Evolutionary conservation across 2,113 vertebrate genomes (phyloP).

Genomic region (Pedetes capensis): DNA sequence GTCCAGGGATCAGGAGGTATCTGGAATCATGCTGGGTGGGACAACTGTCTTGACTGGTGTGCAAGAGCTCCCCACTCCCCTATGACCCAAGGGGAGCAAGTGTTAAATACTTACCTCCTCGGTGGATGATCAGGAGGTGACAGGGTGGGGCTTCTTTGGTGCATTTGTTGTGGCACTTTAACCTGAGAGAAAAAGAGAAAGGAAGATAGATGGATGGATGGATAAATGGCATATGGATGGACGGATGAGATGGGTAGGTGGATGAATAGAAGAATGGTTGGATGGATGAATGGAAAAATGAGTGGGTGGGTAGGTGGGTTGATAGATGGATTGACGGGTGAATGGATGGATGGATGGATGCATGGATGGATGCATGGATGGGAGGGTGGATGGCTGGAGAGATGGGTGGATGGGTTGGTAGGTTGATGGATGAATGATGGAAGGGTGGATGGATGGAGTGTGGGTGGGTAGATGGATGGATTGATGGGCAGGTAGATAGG

Average conservation of each 20-base stretch:
- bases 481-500: too few relatives aligned
- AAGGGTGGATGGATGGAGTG: too few relatives aligned
- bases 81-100: background rate
- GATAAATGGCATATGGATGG: background rate
- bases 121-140: conserved; percentile 97
- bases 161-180: conserved; percentile 99
- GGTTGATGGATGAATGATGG: background rate
- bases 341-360: rapidly evolving
- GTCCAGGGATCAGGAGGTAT: background rate
- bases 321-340: rapidly evolving
- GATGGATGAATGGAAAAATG: rapidly evolving
- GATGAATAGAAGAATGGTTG: background rate
- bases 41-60: background rate
- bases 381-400: background rate
- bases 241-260: background rate
- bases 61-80: too few relatives aligned
- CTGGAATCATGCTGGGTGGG: background rate
- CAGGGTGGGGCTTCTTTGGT: conserved; percentile 99
- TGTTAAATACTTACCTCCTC: conserved; percentile 89
- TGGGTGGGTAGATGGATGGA: background rate
- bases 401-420: background rate
- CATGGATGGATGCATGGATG: rapidly evolving
- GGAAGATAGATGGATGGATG: background rate
- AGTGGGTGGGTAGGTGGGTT: rapidly evolving
- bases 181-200: conserved; percentile 82